Evolutionary conservation across 2,797 vertebrate species (phyloP).

Genomic region (Lacerta bilineata): DNA sequence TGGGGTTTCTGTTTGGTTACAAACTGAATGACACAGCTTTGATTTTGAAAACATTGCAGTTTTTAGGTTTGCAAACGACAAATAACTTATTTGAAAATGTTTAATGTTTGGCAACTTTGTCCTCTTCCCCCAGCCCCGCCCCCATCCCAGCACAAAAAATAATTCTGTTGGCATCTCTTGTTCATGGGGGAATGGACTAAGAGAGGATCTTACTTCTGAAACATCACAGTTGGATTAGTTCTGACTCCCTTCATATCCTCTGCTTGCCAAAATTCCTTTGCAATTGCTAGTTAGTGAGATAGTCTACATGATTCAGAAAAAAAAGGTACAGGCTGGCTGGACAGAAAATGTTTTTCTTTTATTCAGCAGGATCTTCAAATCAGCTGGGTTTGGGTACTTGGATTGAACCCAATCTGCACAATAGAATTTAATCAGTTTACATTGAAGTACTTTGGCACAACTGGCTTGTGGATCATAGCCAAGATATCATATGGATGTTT

Average conservation of each 20-base stretch:
- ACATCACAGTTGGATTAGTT: conserved; percentile 26
- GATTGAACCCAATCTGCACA: conserved; percentile 18
- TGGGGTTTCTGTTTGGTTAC: not conserved
- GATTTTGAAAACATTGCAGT: not conserved
- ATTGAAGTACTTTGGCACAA: conserved; percentile 39
- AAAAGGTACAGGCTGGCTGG: not conserved
- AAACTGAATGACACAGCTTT: not conserved
- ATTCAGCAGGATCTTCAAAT: conserved; percentile 19
- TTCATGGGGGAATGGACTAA: not conserved
- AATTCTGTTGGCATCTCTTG: not conserved
- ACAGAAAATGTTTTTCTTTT: conserved; percentile 30
- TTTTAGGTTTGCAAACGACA: not conserved
- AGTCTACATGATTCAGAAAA: conserved; percentile 10
- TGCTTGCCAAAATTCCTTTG: conserved; percentile 36
- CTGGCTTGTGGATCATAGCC: conserved; percentile 18
- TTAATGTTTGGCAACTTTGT: not conserved
- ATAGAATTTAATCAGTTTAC: conserved; percentile 32
- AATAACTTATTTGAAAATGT: not conserved
- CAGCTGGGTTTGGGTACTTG: conserved; percentile 23
- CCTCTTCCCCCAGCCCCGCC: no score
- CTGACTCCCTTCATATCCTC: not conserved
- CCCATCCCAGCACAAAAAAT: conserved; percentile 1
- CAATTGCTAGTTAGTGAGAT: conserved; percentile 38
- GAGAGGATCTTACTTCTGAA: conserved; percentile 16
- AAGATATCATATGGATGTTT: conserved; percentile 43